Conservation (phyloP, 2,888 invertebrate species). For the Epiblema foenella region DNA sequence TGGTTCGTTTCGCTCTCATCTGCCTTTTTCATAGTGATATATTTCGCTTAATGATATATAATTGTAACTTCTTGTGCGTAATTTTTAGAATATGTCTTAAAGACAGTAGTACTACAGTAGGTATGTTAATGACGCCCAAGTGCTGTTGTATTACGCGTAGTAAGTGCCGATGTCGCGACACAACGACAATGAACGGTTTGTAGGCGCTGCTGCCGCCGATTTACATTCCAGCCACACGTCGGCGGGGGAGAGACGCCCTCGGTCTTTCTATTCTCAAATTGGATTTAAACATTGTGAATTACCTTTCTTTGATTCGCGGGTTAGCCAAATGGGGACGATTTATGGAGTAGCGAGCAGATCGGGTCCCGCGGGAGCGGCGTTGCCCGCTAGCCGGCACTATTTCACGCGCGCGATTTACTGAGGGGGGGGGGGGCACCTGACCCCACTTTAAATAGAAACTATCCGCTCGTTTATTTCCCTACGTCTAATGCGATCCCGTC, state of each 20-base stretch:
- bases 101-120: neutral
- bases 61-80: neutral
- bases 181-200: conserved; percentile 51
- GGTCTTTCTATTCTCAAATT: conserved; percentile 63
- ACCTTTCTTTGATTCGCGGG: conserved; percentile 81
- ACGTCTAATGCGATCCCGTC: conserved; percentile 76
- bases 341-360: conserved; percentile 66
- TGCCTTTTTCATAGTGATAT: conserved; percentile 16
- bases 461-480: conserved; percentile 67
- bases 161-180: conserved; percentile 32
- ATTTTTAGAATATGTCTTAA: neutral
- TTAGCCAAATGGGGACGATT: conserved; percentile 80
- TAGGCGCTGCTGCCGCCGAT: conserved; percentile 37
- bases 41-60: conserved; percentile 1
- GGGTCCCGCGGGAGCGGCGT: conserved; percentile 50
- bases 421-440: conserved; percentile 55
- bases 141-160: conserved; percentile 19
- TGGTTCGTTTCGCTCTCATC: conserved; percentile 18
- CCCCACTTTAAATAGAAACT: conserved; percentile 66
- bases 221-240: conserved; percentile 45
- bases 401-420: conserved; percentile 69
- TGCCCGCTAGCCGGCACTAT: conserved; percentile 50
- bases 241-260: conserved; percentile 54
- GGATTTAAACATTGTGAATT: conserved; percentile 82
- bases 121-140: neutral